Evolutionary conservation across 2,888 invertebrate genomes (phyloP).

Genomic region (Brenthis daphne): DNA sequence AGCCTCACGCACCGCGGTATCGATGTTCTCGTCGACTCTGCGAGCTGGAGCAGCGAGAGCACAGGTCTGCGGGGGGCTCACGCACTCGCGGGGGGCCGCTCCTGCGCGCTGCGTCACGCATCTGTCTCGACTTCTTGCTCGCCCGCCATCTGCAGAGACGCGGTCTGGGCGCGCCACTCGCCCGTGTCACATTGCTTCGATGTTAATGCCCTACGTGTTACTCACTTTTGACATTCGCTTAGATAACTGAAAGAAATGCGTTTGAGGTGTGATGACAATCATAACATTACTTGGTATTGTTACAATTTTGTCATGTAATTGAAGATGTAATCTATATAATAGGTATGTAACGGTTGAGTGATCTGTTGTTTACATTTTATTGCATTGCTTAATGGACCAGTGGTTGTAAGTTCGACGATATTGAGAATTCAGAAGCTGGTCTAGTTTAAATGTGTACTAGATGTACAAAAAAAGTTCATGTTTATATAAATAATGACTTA

Average conservation of each 20-base stretch:
- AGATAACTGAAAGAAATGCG: conserved; percentile 1
- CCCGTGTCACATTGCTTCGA: conserved; percentile 53
- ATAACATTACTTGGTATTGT: neutral
- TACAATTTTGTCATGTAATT: neutral
- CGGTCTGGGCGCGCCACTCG: conserved; percentile 46
- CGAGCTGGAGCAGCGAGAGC: conserved; percentile 3
- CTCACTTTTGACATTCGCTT: conserved; percentile 36
- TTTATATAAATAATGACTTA: too few relatives aligned
- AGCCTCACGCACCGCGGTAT: conserved; percentile 74
- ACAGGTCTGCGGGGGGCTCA: conserved; percentile 55
- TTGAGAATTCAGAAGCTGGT: too few relatives aligned
- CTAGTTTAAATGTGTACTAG: too few relatives aligned
- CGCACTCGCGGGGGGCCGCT: conserved; percentile 63
- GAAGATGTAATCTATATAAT: too few relatives aligned
- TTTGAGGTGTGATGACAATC: neutral
- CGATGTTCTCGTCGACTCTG: conserved; percentile 69
- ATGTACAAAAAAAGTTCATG: too few relatives aligned
- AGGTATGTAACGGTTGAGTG: neutral
- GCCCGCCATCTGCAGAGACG: conserved; percentile 74
- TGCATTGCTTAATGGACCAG: too few relatives aligned
- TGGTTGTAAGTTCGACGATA: too few relatives aligned
- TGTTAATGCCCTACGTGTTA: conserved; percentile 53
- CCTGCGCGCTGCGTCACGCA: conserved; percentile 82
- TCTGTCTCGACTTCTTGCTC: conserved; percentile 75
- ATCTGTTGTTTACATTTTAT: too few relatives aligned